phyloP scores from a whole-genome alignment of 1,140 invertebrate species.

The Cherax destructor region DNA sequence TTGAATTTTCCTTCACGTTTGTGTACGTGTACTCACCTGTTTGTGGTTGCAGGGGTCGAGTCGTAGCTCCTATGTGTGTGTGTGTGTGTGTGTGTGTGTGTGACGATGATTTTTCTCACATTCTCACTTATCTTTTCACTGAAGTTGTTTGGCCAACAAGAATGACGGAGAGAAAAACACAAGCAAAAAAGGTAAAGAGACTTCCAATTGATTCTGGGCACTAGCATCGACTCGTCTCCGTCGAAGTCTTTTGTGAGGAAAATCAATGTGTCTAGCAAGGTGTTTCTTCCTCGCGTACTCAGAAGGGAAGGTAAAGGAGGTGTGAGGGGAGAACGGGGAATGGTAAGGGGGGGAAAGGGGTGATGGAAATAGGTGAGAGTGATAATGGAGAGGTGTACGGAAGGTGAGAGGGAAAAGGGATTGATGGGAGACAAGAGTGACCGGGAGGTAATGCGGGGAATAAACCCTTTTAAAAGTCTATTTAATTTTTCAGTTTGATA shows the following conservation, averaged over 20 bases:
- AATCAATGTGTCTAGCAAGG: constrained; percentile 57
- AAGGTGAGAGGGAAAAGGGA: background rate
- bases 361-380: background rate
- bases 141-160: too few relatives aligned
- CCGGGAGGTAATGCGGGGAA: background rate
- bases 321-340: background rate
- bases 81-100: too few relatives aligned
- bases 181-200: constrained; percentile 33
- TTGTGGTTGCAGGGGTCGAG: too few relatives aligned
- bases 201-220: constrained; percentile 53
- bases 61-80: too few relatives aligned
- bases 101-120: too few relatives aligned
- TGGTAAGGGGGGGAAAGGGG: background rate
- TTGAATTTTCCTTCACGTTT: too few relatives aligned
- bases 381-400: background rate
- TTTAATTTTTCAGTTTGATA: too few relatives aligned
- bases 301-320: background rate
- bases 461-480: too few relatives aligned
- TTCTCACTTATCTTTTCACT: too few relatives aligned
- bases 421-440: background rate
- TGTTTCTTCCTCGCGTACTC: constrained; percentile 1
- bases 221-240: constrained; percentile 47
- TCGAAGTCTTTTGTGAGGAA: constrained; percentile 54
- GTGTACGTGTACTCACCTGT: too few relatives aligned
- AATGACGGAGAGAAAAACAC: background rate